Evolutionary conservation across 2,888 invertebrate genomes (phyloP).

Genomic region (Corbicula japonica): DNA sequence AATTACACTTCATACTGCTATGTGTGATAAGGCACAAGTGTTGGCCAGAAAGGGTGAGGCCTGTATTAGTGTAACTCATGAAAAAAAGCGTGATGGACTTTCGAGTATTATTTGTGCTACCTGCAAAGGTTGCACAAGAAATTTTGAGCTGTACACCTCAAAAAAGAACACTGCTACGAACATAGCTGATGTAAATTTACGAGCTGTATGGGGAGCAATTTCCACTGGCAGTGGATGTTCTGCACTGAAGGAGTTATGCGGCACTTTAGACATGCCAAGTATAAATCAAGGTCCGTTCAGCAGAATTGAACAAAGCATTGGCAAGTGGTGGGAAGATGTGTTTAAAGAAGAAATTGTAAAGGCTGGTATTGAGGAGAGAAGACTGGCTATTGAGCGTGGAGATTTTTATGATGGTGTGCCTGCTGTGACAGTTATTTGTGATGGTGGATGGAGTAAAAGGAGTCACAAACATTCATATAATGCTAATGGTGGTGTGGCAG

Average conservation of each 20-base stretch:
- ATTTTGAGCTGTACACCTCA: too few relatives aligned
- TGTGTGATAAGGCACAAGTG: too few relatives aligned
- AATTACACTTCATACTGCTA: too few relatives aligned
- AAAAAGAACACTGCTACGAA: too few relatives aligned
- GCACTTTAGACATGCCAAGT: constrained; percentile 19
- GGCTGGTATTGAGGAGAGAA: constrained; percentile 40
- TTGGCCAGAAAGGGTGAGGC: too few relatives aligned
- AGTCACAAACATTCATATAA: constrained; percentile 49
- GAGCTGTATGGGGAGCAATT: constrained; percentile 36
- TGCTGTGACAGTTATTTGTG: too few relatives aligned
- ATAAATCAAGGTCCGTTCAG: constrained; percentile 30
- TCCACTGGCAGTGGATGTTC: constrained; percentile 15
- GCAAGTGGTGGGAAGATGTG: constrained; percentile 35
- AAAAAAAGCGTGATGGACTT: too few relatives aligned
- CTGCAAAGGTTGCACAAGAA: too few relatives aligned
- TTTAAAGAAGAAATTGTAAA: constrained; percentile 39
- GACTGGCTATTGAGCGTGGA: too few relatives aligned
- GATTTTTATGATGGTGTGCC: constrained; percentile 21
- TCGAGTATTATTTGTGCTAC: too few relatives aligned
- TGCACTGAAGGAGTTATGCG: constrained; percentile 21
- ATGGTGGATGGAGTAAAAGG: constrained; percentile 46
- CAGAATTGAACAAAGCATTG: constrained; percentile 12
- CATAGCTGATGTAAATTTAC: constrained; percentile 35
- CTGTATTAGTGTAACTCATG: too few relatives aligned
- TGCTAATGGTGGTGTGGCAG: constrained; percentile 42